These are phyloP conservation scores for Sinohyriopsis cumingii DNA, from an alignment of 2,888 invertebrate genomes.

Conservation along the genomic window DNA sequence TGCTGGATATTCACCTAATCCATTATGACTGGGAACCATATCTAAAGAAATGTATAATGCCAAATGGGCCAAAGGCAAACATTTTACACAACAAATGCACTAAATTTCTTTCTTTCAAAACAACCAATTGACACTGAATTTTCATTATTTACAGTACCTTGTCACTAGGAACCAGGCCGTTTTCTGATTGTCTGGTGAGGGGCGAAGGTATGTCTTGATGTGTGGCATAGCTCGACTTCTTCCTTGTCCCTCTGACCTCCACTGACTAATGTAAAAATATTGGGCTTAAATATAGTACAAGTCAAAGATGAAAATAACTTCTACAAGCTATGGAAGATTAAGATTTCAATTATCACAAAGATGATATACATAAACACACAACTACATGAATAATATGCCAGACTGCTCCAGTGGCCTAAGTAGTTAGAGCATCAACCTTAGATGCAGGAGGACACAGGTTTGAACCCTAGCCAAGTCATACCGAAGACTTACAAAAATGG, in stretches of 20 bases:
- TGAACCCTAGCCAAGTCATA: too few species aligned
- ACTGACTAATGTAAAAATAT: conserved; percentile 78
- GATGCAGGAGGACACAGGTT: too few species aligned
- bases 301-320: neutral
- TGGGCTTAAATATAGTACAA: neutral
- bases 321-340: neutral
- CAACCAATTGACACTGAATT: too few species aligned
- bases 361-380: neutral
- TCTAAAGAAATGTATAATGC: too few species aligned
- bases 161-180: conserved; percentile 90
- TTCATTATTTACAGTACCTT: conserved; percentile 57
- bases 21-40: too few species aligned
- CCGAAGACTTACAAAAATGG: too few species aligned
- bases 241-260: conserved; percentile 82
- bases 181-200: conserved; percentile 78
- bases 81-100: too few species aligned
- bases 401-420: too few species aligned
- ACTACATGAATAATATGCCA: neutral
- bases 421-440: too few species aligned
- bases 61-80: too few species aligned
- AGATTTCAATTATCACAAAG: neutral
- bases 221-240: conserved; percentile 94
- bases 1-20: too few species aligned
- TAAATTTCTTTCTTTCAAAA: too few species aligned
- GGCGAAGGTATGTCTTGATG: conserved; percentile 90